phyloP scores from a whole-genome alignment of 1,140 invertebrate genomes.

The Archivesica marissinica region DNA sequence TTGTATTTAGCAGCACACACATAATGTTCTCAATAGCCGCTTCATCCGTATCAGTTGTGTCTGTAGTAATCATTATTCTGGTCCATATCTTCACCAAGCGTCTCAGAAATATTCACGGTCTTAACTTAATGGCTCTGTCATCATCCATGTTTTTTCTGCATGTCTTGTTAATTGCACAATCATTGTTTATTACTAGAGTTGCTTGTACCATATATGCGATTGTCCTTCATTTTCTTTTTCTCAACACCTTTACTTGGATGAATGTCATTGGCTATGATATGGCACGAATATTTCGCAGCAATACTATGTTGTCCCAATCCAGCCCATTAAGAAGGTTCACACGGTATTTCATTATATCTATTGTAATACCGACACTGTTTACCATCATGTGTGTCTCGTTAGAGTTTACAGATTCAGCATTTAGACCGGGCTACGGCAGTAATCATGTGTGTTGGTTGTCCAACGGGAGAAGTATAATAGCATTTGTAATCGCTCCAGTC shows the following conservation, averaged over 20 bases:
- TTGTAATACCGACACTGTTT: slow-evolving; percentile 8
- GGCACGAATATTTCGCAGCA: neutral
- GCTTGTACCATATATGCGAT: slow-evolving; percentile 3
- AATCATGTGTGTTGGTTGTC: slow-evolving; percentile 48
- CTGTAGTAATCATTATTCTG: neutral
- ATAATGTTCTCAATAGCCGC: slow-evolving; percentile 10
- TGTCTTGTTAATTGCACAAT: slow-evolving; percentile 10
- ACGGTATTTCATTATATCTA: neutral
- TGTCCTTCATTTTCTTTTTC: slow-evolving; percentile 14
- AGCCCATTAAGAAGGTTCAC: neutral
- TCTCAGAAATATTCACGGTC: slow-evolving; percentile 31
- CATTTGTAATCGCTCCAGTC: slow-evolving; percentile 40
- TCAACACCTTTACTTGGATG: slow-evolving; percentile 38
- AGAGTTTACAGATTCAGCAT: neutral
- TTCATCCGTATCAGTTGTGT: neutral
- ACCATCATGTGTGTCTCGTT: neutral
- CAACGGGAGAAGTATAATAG: neutral
- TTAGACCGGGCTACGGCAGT: slow-evolving; percentile 18
- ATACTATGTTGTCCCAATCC: neutral
- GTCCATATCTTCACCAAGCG: neutral
- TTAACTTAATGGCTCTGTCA: slow-evolving; percentile 32
- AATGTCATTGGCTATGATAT: slow-evolving; percentile 53
- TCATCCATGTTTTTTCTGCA: neutral
- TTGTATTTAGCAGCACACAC: neutral
- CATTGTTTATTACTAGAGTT: neutral